Conservation (phyloP, 37 sponge, comb jelly and placozoan species). For the Beroe ovata region DNA sequence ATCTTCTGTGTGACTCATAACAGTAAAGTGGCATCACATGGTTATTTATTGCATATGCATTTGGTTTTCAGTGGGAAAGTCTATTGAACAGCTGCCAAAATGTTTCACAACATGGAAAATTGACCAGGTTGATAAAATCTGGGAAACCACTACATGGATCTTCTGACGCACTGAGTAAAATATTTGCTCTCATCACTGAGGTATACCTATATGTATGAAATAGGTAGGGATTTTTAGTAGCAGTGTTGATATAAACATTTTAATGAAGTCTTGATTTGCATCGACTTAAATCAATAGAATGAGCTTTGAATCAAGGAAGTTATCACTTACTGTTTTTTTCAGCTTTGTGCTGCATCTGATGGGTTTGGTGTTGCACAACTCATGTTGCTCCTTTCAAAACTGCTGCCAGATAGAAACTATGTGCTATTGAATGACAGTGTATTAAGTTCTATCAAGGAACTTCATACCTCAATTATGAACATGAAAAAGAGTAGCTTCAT, state of each 20-base stretch:
- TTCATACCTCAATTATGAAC: background rate
- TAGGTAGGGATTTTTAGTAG: background rate
- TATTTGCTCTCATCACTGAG: constrained; percentile 15
- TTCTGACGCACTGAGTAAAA: background rate
- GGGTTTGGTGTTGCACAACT: constrained; percentile 14
- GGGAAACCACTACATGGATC: background rate
- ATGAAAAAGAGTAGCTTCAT: background rate
- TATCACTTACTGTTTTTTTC: no score
- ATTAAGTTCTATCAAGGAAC: background rate
- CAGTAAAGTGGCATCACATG: no score
- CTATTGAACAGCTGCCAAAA: background rate
- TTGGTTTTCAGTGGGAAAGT: constrained; percentile 30
- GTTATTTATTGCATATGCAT: no score
- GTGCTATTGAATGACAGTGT: background rate
- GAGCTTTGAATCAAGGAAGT: no score
- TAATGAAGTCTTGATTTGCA: no score
- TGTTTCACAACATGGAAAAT: constrained; percentile 11
- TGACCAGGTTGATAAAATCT: background rate
- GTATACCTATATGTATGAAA: background rate
- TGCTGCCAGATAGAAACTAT: background rate
- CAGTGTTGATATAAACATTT: no score
- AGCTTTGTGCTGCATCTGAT: background rate
- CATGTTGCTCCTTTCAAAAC: background rate
- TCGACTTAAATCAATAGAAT: no score
- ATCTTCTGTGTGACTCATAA: no score